These are phyloP conservation scores for Helarctos malayanus DNA, from an alignment of 2,797 vertebrate genomes.

Conservation along the genomic window DNA sequence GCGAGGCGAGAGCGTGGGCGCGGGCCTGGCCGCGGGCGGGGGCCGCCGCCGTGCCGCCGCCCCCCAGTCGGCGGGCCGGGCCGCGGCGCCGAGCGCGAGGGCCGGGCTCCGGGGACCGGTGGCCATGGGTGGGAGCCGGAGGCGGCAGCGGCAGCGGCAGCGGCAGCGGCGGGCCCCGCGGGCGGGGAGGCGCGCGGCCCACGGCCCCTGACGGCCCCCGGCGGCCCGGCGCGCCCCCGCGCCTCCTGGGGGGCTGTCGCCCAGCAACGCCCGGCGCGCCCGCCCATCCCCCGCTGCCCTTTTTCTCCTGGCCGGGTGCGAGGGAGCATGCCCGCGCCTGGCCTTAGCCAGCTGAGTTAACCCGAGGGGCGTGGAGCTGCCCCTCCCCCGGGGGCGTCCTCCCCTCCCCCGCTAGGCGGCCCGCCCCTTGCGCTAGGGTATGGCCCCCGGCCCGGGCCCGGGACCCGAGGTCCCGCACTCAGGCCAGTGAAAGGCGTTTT, in stretches of 20 bases:
- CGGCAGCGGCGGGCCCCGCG: constrained; percentile 63
- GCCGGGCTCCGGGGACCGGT: constrained; percentile 59
- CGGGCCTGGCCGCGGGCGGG: constrained; percentile 68
- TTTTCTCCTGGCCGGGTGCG: constrained; percentile 60
- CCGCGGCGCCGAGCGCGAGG: constrained; percentile 53
- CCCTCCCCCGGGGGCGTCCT: constrained; percentile 69
- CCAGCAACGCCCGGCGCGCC: constrained; percentile 74
- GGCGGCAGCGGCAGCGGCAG: constrained; percentile 64
- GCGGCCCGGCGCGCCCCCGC: constrained; percentile 60
- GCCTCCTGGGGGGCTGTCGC: constrained; percentile 68
- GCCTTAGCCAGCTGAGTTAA: constrained; percentile 63
- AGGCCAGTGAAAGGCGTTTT: constrained; percentile 59
- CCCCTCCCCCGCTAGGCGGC: constrained; percentile 67
- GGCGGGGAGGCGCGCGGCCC: constrained; percentile 65
- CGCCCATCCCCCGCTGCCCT: constrained; percentile 74
- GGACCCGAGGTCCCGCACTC: constrained; percentile 66
- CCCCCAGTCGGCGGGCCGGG: constrained; percentile 50
- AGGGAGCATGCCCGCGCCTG: constrained; percentile 77
- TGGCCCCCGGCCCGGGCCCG: constrained; percentile 68
- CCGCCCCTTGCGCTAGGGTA: constrained; percentile 66
- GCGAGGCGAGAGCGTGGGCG: constrained; percentile 47
- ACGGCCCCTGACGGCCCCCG: constrained; percentile 59
- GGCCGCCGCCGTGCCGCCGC: constrained; percentile 38
- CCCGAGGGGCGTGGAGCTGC: constrained; percentile 69
- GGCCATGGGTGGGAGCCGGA: constrained; percentile 79